Conservation (phyloP, 1,140 invertebrate species). For the Batillaria attramentaria region DNA sequence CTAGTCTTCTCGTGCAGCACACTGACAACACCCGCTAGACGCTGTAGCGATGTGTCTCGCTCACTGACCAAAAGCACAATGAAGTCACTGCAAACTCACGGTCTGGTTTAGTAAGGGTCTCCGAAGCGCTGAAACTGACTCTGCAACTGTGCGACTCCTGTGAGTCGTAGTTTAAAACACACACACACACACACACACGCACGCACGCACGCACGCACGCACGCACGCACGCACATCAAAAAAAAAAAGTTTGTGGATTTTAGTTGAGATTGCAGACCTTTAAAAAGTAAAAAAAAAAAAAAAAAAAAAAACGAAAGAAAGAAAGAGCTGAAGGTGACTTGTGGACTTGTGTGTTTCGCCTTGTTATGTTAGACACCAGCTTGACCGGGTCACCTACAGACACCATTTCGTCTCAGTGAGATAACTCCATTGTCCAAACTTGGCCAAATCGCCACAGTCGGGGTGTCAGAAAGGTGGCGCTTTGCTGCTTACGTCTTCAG, state of each 20-base stretch:
- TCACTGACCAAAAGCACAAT: not conserved
- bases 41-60: not conserved
- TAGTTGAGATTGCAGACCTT: not conserved
- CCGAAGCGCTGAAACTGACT: not conserved
- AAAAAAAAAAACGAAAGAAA: not conserved
- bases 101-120: not conserved
- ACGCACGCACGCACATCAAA: not conserved
- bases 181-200: not conserved
- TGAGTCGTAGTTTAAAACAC: no score
- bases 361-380: no score
- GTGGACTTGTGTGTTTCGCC: no score
- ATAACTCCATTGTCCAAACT: no score
- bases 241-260: not conserved
- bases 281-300: not conserved
- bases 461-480: no score
- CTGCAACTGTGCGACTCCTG: no score
- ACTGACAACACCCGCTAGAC: not conserved
- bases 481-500: no score
- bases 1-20: not conserved
- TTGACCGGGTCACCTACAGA: no score
- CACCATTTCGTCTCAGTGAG: no score
- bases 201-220: not conserved
- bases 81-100: not conserved
- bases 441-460: no score
- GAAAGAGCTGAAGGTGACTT: no score